These are phyloP conservation scores for Epinotia nisella DNA, from an alignment of 2,888 invertebrate species.

Conservation along the genomic window DNA sequence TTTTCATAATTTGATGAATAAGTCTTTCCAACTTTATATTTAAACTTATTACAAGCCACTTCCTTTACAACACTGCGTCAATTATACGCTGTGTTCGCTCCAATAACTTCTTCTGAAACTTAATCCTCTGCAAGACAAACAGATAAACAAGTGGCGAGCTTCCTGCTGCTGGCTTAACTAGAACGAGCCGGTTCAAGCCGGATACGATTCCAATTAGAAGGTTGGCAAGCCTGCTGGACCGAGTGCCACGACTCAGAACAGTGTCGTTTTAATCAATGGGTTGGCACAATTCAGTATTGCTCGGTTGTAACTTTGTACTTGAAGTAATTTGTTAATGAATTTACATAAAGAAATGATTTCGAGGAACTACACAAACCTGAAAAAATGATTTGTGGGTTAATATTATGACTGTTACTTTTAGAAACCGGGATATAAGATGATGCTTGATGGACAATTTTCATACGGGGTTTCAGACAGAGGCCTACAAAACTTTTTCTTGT, in stretches of 20 bases:
- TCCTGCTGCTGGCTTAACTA: constrained; percentile 37
- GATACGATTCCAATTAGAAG: constrained; percentile 44
- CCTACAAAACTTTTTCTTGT: background rate
- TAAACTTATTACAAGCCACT: background rate
- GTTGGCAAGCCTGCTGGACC: constrained; percentile 38
- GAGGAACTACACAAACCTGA: background rate
- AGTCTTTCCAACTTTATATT: background rate
- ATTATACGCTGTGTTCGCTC: background rate
- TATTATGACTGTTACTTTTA: background rate
- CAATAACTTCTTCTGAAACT: constrained; percentile 21
- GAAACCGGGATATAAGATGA: background rate
- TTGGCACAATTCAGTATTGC: constrained; percentile 14
- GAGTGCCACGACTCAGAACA: constrained; percentile 17
- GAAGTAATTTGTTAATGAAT: background rate
- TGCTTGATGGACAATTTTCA: background rate
- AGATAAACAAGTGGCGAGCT: constrained; percentile 40
- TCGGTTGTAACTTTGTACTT: background rate
- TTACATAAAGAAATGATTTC: too few species aligned
- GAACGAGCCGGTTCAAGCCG: constrained; percentile 32
- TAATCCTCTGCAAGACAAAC: constrained; percentile 28
- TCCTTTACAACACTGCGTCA: background rate
- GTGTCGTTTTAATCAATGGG: constrained; percentile 42
- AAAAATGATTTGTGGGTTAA: background rate
- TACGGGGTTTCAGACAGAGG: background rate
- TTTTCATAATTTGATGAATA: background rate